These are phyloP conservation scores for Galerucella nymphaeae DNA, from an alignment of 2,888 invertebrate species.

Conservation along the genomic window DNA sequence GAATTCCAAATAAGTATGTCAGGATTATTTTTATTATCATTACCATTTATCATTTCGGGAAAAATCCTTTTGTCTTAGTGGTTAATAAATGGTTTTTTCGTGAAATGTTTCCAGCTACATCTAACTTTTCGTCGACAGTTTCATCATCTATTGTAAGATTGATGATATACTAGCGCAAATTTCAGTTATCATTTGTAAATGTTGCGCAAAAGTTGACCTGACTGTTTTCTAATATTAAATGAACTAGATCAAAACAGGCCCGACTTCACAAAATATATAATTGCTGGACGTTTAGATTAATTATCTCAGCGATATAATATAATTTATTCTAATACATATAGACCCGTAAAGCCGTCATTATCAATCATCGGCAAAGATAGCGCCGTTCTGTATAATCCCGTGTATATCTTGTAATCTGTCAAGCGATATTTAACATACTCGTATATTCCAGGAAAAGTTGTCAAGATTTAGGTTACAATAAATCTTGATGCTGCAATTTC, in stretches of 20 bases:
- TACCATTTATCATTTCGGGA: no score
- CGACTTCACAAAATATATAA: not conserved
- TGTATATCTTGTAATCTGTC: slow-evolving; percentile 29
- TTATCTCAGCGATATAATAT: not conserved
- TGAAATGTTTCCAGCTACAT: not conserved
- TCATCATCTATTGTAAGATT: not conserved
- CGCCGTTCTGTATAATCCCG: slow-evolving; percentile 14
- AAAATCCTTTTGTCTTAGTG: no score
- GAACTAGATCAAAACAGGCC: not conserved
- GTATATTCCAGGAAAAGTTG: slow-evolving; percentile 32
- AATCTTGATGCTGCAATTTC: slow-evolving; percentile 32
- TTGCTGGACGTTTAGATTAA: not conserved
- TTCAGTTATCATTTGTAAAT: not conserved
- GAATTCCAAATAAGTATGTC: no score
- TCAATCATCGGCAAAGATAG: slow-evolving; percentile 14
- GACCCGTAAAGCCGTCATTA: slow-evolving; percentile 10
- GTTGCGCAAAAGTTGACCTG: not conserved
- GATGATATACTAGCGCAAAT: not conserved
- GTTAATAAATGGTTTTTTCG: no score
- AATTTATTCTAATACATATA: not conserved
- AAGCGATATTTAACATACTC: slow-evolving; percentile 17
- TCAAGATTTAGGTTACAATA: slow-evolving; percentile 39
- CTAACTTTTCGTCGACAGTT: not conserved
- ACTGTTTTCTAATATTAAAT: not conserved
- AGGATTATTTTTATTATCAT: no score